Evolutionary conservation across 2,797 vertebrate species (phyloP).

Genomic region (Bradypodion pumilum): DNA sequence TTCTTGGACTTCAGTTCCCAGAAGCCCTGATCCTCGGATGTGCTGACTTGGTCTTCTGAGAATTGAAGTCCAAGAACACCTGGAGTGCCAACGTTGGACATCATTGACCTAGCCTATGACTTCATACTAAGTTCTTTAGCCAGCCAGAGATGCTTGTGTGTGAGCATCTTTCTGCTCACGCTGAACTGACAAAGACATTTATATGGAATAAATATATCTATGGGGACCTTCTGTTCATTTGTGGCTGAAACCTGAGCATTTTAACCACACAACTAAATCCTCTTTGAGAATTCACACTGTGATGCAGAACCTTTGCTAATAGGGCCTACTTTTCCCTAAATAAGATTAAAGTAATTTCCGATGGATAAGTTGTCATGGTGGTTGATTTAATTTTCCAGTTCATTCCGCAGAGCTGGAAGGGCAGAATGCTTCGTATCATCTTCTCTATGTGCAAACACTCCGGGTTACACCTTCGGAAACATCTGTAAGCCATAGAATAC

Average conservation of each 20-base stretch:
- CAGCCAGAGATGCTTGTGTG: background rate
- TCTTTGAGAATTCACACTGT: background rate
- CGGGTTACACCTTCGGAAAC: accelerated
- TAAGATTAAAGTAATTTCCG: background rate
- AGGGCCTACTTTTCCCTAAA: background rate
- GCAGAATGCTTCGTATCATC: background rate
- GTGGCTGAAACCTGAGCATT: background rate
- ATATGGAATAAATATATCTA: accelerated
- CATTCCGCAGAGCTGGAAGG: background rate
- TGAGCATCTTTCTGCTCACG: background rate
- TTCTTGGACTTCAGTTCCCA: no score
- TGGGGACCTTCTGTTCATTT: no score
- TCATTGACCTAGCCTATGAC: background rate
- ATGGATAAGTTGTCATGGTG: background rate
- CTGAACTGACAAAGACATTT: no score
- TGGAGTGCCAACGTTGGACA: no score
- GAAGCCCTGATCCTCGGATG: no score
- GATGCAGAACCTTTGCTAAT: background rate
- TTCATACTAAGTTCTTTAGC: background rate
- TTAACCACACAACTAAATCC: background rate
- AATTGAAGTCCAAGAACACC: no score
- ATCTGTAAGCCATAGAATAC: accelerated
- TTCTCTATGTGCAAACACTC: background rate
- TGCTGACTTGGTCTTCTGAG: no score
- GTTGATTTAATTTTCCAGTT: background rate